Evolutionary conservation across 1,140 invertebrate genomes (phyloP), one percentile per base, ranked within the genome.

Genomic region (Macrobrachium nipponense): DNA sequence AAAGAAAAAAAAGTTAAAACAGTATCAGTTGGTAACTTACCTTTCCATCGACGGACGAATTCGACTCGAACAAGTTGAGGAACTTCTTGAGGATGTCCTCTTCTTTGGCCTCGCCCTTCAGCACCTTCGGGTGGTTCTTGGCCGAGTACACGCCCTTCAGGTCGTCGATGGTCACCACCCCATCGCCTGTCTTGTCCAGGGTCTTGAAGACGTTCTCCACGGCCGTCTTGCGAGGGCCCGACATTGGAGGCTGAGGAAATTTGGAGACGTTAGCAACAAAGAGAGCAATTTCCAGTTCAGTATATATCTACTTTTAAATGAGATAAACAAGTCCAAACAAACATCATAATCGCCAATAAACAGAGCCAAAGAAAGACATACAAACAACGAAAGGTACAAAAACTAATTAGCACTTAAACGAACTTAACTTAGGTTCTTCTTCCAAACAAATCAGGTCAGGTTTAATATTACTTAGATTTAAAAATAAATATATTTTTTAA

Each of bases 201-300:
- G 98, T 98, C 87, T 94, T 93, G 90, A 98, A 99, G 0, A 96
- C 97, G 90, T 95, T 94, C 76, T 95, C 93, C 5, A 98, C 94
- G 0, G 98, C 93, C 60, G 93, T 93, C 86, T 93, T 93, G 27
- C 98, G 93, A 5, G 92, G 93, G 4, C 95, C 94, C 0, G 93
- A 93, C 95, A 98, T 95, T 4, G 95, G 95, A 0, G 97, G 97
- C 97, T 98, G 91, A 44, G 64, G 78, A 17, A 23, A 59, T 15
- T 10, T 5, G 51, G 27, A 59, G 7, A 14, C 0, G 68, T 15
- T 72, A 43, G 4, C 68, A 72, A n/a, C 62, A 20, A 18, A 18
- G 62, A 36, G 4, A 64, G 2, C 5, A 64, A 20, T 64, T 64
- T 64, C 5, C 20, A 64, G 62, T 64, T 18, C 62, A 64, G 4